Percentiles rank a stretch among this genome's conserved stretches.
These are phyloP conservation scores for Perca flavescens DNA, from an alignment of 2,113 vertebrate genomes.

Conservation along the genomic window DNA sequence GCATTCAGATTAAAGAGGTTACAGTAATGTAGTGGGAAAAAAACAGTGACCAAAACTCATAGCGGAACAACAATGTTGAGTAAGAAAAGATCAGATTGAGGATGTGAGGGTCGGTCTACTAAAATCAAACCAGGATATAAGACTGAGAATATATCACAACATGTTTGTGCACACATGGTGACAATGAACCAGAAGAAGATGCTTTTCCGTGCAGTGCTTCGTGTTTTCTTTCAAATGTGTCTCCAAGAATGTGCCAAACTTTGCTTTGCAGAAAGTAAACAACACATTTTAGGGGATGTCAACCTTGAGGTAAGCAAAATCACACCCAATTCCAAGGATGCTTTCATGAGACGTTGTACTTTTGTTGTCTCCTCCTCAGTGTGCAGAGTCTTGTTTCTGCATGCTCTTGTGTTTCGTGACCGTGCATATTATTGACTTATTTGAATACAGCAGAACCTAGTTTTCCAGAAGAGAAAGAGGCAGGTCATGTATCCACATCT, in stretches of 20 bases:
- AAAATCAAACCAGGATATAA: slow-evolving; percentile 23
- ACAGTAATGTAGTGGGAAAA: slow-evolving; percentile 12
- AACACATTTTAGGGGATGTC: slow-evolving; percentile 23
- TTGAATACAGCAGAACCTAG: slow-evolving; percentile 23
- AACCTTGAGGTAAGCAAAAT: slow-evolving; percentile 23
- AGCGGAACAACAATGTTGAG: slow-evolving; percentile 28
- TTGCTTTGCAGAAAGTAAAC: background rate
- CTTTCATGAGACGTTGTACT: slow-evolving; percentile 19
- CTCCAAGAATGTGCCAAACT: background rate
- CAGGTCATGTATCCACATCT: slow-evolving; percentile 51
- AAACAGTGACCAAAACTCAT: background rate
- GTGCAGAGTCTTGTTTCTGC: slow-evolving; percentile 17
- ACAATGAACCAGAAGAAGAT: background rate
- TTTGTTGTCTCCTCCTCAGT: slow-evolving; percentile 17
- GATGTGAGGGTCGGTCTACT: slow-evolving; percentile 23
- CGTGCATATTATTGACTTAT: slow-evolving; percentile 38
- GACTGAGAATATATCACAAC: slow-evolving; percentile 2
- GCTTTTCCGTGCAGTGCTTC: background rate
- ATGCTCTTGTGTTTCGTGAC: slow-evolving; percentile 44
- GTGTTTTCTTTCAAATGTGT: background rate
- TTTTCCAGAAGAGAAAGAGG: slow-evolving; percentile 34
- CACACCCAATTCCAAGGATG: slow-evolving; percentile 35
- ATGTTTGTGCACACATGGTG: slow-evolving; percentile 10
- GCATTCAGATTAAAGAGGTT: slow-evolving; percentile 40
- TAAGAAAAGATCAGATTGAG: slow-evolving; percentile 26